Base-by-base conservation (phyloP, 2,888 invertebrate genomes). In the Autographa pulchrina region DNA sequence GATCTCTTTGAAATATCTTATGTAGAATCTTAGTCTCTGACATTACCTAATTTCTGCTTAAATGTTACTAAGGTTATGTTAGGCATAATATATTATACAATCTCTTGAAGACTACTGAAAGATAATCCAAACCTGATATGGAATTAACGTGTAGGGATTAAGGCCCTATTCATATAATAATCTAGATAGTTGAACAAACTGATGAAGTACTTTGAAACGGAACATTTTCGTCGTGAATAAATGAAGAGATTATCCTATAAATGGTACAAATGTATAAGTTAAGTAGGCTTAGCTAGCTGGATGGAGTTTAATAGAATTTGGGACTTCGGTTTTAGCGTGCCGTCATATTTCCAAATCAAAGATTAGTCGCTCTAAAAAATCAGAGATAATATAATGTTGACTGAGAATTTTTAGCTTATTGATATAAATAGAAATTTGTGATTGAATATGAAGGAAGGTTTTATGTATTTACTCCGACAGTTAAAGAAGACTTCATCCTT, bases 91-190 rank as follows among this genome's bases (percentile, higher is more conserved):
- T 25, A 56, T 54, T 54, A 56, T 20, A 13, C 25, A 56, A 25
- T 25, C 11, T 56, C 25, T 56, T 56, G 4, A 56, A 56, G 25
- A 56, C 54, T 56, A 56, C 54, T 56, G 14, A 56, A 56, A 56
- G 54, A 56, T 56, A 56, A 56, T 56, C 54, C 54, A 13, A 56
- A 25, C 54, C 25, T 56, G 54, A 56, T 25, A 56, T 56, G 14
- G 54, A 25, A 56, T 56, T 25, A 14, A 25, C 54, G 54, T 56
- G 13, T 20, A 56, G 25, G 25, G 54, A 56, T 25, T 56, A 56
- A 13, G 20, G 13, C 13, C 25, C 14, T 25, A 56, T 18, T 56
- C 54, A 54, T 20, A 20, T 20, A 54, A 56, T 20, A 20, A 20
- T 56, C 54, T 56, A 56, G 54, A 56, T 56, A 13, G 54, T 56